Base-by-base conservation (phyloP, 2,888 invertebrate species). In the Timema podura region DNA sequence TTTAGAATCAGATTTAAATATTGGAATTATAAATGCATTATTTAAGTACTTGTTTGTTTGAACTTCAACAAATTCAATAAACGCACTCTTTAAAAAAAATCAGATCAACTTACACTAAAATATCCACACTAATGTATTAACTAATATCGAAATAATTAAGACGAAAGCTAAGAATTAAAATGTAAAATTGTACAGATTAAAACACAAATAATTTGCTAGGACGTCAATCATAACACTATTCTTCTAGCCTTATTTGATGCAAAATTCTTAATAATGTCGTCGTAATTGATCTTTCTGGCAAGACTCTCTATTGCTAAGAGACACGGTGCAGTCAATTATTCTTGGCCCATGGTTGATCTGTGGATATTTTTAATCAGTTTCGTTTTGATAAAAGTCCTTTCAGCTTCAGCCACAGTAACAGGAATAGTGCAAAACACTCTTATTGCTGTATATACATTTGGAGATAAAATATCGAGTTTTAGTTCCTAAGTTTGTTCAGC, bases 101-200 rank as follows among this genome's bases (percentile, higher is more conserved):
- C n/a, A n/a, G n/a, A n/a, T n/a, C n/a, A 49, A 15, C 65, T 30
- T 73, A 64, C 65, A 57, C 47, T 64, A 8, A 67, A 48, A 68
- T 71, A 59, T 64, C 68, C 46, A 71, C 64, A 9, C 64, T 64
- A 5, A 16, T 15, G 44, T 8, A 64, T n/a, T 64, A 72, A 76
- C 65, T 73, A 69, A 69, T 68, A 54, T 72, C 64, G 71, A 73
- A 68, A 66, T 71, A 69, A 49, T 68, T 69, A 67, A 65, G 11
- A 54, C 16, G 6, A 15, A 54, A 54, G 16, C 16, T 7, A 54
- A 15, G 16, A 6, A 10, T 54, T 54, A 54, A 15, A 54, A 54
- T 11, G 49, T 49, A n/a, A n/a, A n/a, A n/a, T n/a, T n/a, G n/a
- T n/a, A n/a, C n/a, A n/a, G n/a, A n/a, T n/a, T n/a, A n/a, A n/a